phyloP scores from a whole-genome alignment of 2,888 invertebrate genomes.

The Nomada ferruginata region DNA sequence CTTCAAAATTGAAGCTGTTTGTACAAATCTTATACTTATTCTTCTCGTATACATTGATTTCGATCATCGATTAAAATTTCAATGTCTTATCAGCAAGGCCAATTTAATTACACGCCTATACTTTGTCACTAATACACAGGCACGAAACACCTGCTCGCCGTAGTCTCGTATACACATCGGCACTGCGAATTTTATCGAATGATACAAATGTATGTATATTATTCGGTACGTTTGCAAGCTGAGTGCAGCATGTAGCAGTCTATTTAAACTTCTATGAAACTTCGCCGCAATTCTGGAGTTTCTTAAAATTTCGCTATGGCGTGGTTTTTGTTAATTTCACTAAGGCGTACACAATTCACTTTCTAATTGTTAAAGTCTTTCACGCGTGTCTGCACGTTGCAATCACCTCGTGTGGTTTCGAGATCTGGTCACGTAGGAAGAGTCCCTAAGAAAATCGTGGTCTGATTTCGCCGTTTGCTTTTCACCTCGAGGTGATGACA shows the following conservation, averaged over 20 bases:
- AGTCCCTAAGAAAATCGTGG: conserved; percentile 60
- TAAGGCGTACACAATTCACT: conserved; percentile 41
- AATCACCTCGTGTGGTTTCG: conserved; percentile 35
- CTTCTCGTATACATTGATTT: conserved; percentile 47
- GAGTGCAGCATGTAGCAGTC: conserved; percentile 48
- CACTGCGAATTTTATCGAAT: conserved; percentile 54
- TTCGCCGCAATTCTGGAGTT: neutral
- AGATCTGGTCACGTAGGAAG: conserved; percentile 61
- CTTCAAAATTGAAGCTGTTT: conserved; percentile 24
- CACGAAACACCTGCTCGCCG: conserved; percentile 32
- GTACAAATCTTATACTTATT: conserved; percentile 23
- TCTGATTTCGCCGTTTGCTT: conserved; percentile 50
- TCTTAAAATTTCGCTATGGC: conserved; percentile 14
- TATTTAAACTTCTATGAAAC: conserved; percentile 25
- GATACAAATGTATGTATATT: conserved; percentile 66
- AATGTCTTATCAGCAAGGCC: conserved; percentile 51
- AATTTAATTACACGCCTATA: conserved; percentile 41
- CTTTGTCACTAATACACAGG: conserved; percentile 48
- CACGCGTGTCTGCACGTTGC: conserved; percentile 23
- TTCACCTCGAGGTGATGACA: no score
- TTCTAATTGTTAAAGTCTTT: conserved; percentile 24
- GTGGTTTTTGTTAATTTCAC: conserved; percentile 34
- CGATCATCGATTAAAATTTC: conserved; percentile 42
- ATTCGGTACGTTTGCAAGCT: conserved; percentile 58
- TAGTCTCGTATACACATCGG: conserved; percentile 8